Conservation (phyloP, 2,888 invertebrate genomes). For the Cataglyphis livida region DNA sequence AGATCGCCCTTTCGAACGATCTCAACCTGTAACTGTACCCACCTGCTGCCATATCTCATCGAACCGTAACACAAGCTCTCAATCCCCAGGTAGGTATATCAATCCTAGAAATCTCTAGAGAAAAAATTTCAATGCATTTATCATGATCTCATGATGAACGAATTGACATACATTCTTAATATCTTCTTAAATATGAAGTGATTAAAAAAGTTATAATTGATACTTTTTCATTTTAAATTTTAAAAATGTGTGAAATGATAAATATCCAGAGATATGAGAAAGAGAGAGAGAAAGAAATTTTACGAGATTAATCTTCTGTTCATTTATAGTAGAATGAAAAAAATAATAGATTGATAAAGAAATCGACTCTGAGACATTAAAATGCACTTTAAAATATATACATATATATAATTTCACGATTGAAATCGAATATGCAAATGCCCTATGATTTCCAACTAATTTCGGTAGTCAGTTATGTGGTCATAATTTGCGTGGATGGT, state of each 20-base stretch:
- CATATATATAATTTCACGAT: not conserved
- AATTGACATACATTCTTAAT: not conserved
- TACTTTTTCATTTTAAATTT: conserved; percentile 2
- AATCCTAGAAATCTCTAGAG: not conserved
- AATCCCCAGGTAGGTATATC: conserved; percentile 46
- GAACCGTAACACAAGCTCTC: conserved; percentile 33
- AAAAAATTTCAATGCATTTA: conserved; percentile 28
- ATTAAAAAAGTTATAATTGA: not conserved
- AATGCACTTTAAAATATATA: no score
- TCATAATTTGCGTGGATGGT: conserved; percentile 54
- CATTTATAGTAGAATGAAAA: not conserved
- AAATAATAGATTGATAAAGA: not conserved
- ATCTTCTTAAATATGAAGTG: not conserved
- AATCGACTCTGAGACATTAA: not conserved
- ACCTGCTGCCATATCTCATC: conserved; percentile 63
- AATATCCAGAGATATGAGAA: not conserved
- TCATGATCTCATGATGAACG: not conserved
- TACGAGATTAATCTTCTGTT: not conserved
- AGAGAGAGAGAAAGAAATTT: not conserved
- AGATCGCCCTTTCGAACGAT: conserved; percentile 53
- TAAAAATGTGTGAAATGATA: not conserved
- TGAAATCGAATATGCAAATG: not conserved
- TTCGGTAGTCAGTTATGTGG: conserved; percentile 15
- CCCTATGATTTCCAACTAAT: not conserved
- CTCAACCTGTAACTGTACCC: conserved; percentile 59